A percentile compares a stretch with the other conserved stretches of the same genome.
phyloP scores from a whole-genome alignment of 2,113 vertebrate genomes.

The Condylura cristata region DNA sequence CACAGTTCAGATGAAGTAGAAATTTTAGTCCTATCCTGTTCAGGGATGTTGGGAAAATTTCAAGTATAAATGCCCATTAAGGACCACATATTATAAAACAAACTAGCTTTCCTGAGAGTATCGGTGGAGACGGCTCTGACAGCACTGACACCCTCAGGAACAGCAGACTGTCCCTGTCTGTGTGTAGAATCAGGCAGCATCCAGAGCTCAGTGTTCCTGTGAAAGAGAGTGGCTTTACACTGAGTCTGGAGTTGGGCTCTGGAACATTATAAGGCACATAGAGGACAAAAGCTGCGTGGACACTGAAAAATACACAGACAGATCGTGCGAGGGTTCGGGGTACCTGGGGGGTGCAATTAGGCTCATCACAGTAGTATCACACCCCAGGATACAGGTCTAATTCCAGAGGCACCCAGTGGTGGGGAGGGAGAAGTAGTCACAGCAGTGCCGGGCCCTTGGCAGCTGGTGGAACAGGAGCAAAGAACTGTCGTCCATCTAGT shows the following conservation, averaged over 20 bases:
- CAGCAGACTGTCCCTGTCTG: not conserved
- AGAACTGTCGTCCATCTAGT: slow-evolving; percentile 86
- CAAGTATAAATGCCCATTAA: slow-evolving; percentile 69
- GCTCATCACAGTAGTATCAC: slow-evolving; percentile 65
- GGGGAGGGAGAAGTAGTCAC: slow-evolving; percentile 82
- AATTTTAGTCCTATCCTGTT: slow-evolving; percentile 50
- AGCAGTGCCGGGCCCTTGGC: slow-evolving; percentile 92
- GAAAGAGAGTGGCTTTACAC: slow-evolving; percentile 17
- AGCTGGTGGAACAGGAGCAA: slow-evolving; percentile 86
- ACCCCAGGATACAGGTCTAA: not conserved
- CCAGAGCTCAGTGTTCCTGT: slow-evolving; percentile 53
- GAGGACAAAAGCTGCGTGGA: not conserved
- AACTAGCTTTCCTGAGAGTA: not conserved
- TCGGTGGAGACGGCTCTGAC: slow-evolving; percentile 16
- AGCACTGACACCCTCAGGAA: slow-evolving; percentile 36
- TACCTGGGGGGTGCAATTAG: not conserved
- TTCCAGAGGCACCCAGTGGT: slow-evolving; percentile 37
- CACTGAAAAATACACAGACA: not conserved
- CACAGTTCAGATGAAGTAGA: slow-evolving; percentile 32
- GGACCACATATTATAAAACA: not conserved
- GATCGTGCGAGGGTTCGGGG: not conserved
- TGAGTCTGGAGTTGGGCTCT: slow-evolving; percentile 32
- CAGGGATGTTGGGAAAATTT: slow-evolving; percentile 61
- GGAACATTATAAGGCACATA: slow-evolving; percentile 38
- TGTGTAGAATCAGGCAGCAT: slow-evolving; percentile 18